Conservation (phyloP, 2,888 invertebrate genomes). For the Amblyteles armatorius region DNA sequence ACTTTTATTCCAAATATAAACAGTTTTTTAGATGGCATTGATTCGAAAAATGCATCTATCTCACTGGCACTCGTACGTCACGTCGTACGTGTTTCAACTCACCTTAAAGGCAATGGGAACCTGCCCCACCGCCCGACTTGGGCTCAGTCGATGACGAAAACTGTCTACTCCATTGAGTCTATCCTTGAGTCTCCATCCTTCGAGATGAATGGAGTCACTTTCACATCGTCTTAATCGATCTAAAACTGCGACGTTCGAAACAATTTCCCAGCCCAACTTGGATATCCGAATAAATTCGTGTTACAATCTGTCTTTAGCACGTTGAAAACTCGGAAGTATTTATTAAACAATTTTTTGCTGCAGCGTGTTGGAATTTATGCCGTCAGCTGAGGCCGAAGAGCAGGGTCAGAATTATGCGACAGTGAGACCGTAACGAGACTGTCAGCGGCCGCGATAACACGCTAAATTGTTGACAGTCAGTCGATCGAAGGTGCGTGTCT, state of each 20-base stretch:
- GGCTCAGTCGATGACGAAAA: too few relatives aligned
- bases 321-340: too few relatives aligned
- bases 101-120: too few relatives aligned
- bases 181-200: too few relatives aligned
- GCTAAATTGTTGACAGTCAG: conserved; percentile 35
- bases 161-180: neutral
- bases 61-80: too few relatives aligned
- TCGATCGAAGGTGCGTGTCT: conserved; percentile 8
- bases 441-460: conserved; percentile 24
- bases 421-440: neutral
- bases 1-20: too few relatives aligned
- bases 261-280: neutral
- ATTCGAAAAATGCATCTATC: too few relatives aligned
- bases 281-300: neutral
- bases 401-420: neutral
- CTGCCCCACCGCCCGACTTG: too few relatives aligned
- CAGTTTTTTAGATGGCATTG: too few relatives aligned
- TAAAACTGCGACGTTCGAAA: neutral
- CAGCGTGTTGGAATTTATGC: neutral
- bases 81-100: too few relatives aligned
- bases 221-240: neutral
- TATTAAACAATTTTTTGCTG: too few relatives aligned
- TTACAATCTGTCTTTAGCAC: neutral
- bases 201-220: too few relatives aligned
- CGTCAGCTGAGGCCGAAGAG: neutral